Conservation (phyloP, 37 sponge, comb jelly and placozoan genomes). For the Amphimedon queenslandica region DNA sequence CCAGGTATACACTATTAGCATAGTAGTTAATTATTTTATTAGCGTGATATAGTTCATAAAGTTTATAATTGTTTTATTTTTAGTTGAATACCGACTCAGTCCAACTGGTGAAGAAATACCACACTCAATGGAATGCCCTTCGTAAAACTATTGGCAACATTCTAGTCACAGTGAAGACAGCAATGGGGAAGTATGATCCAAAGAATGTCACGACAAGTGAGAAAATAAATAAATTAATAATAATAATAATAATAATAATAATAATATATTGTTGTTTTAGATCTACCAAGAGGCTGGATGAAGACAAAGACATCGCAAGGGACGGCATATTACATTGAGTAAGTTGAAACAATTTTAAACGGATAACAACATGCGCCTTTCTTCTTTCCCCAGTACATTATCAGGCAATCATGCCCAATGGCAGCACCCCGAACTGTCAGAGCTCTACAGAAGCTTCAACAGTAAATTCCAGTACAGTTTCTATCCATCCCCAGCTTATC, state of each 20-base stretch:
- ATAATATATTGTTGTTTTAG: conserved; percentile 15
- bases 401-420: conserved; percentile 23
- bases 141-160: conserved; percentile 4
- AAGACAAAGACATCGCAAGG: conserved; percentile 30
- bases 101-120: conserved; percentile 47
- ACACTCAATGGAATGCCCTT: conserved; percentile 44
- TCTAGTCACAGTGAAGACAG: conserved; percentile 14
- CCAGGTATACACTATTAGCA: conserved; percentile 7
- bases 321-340: conserved; percentile 43
- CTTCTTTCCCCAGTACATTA: conserved; percentile 10
- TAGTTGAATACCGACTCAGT: conserved; percentile 23
- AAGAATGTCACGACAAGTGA: not conserved
- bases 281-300: conserved; percentile 56
- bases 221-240: not conserved
- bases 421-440: conserved; percentile 53
- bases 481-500: conserved; percentile 39
- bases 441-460: conserved; percentile 1
- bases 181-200: conserved; percentile 32
- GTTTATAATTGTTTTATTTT: conserved; percentile 3
- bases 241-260: not conserved
- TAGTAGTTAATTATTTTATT: too few relatives aligned
- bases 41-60: not conserved
- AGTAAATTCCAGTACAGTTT: conserved; percentile 13
- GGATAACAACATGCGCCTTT: not conserved
- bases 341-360: not conserved